Base-by-base conservation (phyloP, 2,888 invertebrate species). In the Apotomis capreana region DNA sequence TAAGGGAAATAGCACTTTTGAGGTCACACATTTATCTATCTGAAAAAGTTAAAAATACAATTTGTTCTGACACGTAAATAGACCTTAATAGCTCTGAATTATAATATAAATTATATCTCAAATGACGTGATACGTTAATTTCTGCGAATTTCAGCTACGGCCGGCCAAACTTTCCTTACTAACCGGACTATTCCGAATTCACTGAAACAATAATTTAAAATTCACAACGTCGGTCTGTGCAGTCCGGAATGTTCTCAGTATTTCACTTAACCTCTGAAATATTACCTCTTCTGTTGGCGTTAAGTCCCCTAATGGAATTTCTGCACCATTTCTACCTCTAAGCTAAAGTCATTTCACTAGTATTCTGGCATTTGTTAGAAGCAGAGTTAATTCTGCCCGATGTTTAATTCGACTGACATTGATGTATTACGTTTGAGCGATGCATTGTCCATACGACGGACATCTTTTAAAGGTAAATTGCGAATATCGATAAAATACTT, bases 181-280 rank as follows among this genome's bases (percentile, higher is more conserved):
- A 59, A 37, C 6, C 13, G 2, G 52, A 44, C 37, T 46, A 44
- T 54, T 55, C 13, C 6, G 64, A 65, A 70, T 65, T 70, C 64
- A 13, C 44, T 44, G 68, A 46, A 54, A 46, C 44, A n/a, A 49
- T 13, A 26, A 63, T 70, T 70, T 70, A 12, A 52, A 65, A 64
- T 44, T 44, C 58, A 44, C 60, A n/a, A 36, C 60, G 8, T 44
- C 46, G 12, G 57, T 3, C 57, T 69, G 65, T 59, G 49, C 55
- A 9, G 46, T 8, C 13, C 49, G 10, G 40, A 61, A 10, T 40
- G 49, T 55, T 55, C 65, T n/a, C 55, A 5, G 68, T 68, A 68
- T 72, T 68, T 72, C 51, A 72, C 55, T 72, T 62, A 62, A 55
- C 61, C 26, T 68, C 44, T 72, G 62, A 72, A 68, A 72, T 71